Evolutionary conservation across 1,140 invertebrate species (phyloP), one percentile per base, ranked within the genome.

Genomic region (Apis florea): DNA sequence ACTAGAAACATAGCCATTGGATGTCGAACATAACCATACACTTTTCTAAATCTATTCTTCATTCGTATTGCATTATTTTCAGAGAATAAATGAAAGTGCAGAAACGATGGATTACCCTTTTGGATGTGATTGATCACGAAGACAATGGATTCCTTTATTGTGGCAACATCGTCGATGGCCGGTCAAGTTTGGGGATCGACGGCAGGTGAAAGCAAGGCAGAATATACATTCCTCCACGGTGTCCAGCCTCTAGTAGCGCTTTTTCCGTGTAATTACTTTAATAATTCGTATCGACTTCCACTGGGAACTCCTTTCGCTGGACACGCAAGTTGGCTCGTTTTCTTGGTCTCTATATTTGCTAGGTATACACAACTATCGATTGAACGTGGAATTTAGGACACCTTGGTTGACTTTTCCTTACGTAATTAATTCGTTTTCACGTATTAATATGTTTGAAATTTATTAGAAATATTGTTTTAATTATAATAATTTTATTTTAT

Each of bases 201-300:
- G 74, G 31, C 79, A 56, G 79, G 89, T 86, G 88, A 90, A 90
- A 90, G 87, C 83, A 64, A 85, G 75, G 72, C 79, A 86, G 83
- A 88, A 88, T 87, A 86, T 40, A 40, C 89, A 87, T 89, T 89
- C 83, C 59, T 83, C 72, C 73, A 70, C 74, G 53, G 56, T 66
- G 66, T 40, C 24, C 69, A 47, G 64, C 58, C 68, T 24, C 53
- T 49, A 40, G 2, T 80, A n/a, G 40, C 68, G 67, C 51, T 76
- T 66, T 87, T 69, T 74, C 77, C 66, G 11, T 88, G 81, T 67
- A 88, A 88, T 88, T 88, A 88, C 64, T 51, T 88, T 88, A 88
- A 88, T 88, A 85, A 88, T 88, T 61, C 51, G 49, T 85, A 71
- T 88, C 66, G 58, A 21, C 68, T 73, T 79, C 54, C 49, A 68